Evolutionary conservation across 2,797 vertebrate species (phyloP), one percentile per base, ranked within the genome.

Genomic region (Gymnodraco acuticeps): DNA sequence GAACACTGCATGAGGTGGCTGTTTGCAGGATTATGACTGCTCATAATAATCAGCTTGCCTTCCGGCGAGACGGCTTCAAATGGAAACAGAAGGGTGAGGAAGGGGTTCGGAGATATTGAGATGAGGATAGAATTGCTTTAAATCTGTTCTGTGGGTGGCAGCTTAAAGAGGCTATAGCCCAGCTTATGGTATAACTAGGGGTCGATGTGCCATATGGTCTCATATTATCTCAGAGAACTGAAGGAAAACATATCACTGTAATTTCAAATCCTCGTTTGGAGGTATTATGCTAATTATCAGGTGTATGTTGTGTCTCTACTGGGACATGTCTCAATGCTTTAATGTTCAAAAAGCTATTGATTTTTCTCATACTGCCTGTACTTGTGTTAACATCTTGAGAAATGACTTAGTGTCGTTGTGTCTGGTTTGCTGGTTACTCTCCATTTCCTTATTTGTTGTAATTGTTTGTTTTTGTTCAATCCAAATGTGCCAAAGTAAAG

Each of bases 41-140:
- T 81, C 53, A 68, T 73, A 75, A 84, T 64, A 78, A 78, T 83
- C 85, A 73, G 73, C 61, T 15, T 70, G 77, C 20, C 86, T 73
- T 63, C 60, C 55, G 67, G 75, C 67, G 2, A 27, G 12, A 20
- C 62, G 64, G 79, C 78, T 64, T 81, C 70, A 31, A 31, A n/a
- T 33, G 45, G n/a, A 38, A 59, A 48, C 63, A 33, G 33, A 78
- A 33, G 64, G 58, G 70, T 46, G 70, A 79, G 59, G 64, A 79
- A 15, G 59, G 10, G 23, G 43, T 53, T 41, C 2, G 42, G 60
- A 66, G 31, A 38, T 54, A 70, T 43, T 68, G 52, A 67, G 46
- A 74, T 31, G 48, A 70, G 56, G 64, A 74, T 17, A 56, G 47
- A 60, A 52, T 31, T 60, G 20, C 60, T 54, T 14, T 71, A 47